Base-by-base conservation (phyloP, 2,888 invertebrate species). In the Drosophila basisetae region DNA sequence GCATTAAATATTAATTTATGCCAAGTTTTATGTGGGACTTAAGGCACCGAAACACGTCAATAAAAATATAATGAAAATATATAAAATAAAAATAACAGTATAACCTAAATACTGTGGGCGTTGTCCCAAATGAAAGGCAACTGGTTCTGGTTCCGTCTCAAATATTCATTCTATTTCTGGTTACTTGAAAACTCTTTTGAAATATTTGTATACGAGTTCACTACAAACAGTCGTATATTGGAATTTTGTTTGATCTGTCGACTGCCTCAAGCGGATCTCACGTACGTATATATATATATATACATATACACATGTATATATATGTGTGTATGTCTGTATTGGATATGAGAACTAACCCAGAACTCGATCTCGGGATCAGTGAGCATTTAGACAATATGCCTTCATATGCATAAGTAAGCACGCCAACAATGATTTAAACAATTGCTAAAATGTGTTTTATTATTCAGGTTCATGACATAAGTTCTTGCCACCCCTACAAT, bases 91-190 rank as follows among this genome's bases (percentile, higher is more conserved):
- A 16, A 37, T 7, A 54, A 54, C 35, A 65, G 9, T 16, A 52
- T 54, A 18, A 18, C 18, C 22, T 43, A 54, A 60, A 28, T 22
- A 39, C 55, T 73, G 30, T 66, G 49, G 59, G 49, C 47, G 50
- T 70, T 66, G 68, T 68, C 80, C 81, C 80, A 82, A 87, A 87
- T 79, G 84, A 85, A 85, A 85, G 85, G 84, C 61, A 85, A 85
- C 85, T 78, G 76, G 84, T 75, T 71, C 60, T 80, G 67, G 70
- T 65, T 80, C 76, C 71, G 71, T 60, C 35, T 76, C 72, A 56
- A 68, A 70, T 68, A 62, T 65, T 67, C 43, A 59, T 64, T 67
- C 50, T 53, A 62, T 65, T 73, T 79, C 79, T 79, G 79, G 77
- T 80, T 39, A 69, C 53, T 53, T 62, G 50, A 30, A 66, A 69